Percentiles rank a stretch among this genome's conserved stretches.
Conservation (phyloP, 2,113 vertebrate genomes). For the Apodemus speciosus region DNA sequence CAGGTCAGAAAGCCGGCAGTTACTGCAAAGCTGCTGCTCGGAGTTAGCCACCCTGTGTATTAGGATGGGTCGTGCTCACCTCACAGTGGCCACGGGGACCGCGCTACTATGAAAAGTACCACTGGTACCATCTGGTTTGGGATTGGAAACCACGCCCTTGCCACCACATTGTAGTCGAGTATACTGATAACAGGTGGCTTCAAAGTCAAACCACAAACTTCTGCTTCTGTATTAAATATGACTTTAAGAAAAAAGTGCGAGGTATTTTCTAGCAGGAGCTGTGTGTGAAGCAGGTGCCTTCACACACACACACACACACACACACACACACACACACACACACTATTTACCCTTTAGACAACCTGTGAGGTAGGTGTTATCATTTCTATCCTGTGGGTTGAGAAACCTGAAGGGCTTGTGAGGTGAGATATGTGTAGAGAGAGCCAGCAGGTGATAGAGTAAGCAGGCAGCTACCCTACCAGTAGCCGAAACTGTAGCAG, state of each 20-base stretch:
- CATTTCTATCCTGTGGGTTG: neutral
- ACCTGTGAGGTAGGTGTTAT: neutral
- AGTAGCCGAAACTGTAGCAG: neutral
- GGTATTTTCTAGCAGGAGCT: neutral
- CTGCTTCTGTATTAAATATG: neutral
- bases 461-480: neutral
- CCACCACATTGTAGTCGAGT: neutral
- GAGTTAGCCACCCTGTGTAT: neutral
- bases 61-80: neutral
- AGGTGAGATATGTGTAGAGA: neutral
- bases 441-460: neutral
- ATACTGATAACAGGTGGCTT: neutral
- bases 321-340: accelerated
- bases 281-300: neutral
- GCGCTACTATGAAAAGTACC: neutral
- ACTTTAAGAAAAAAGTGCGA: neutral
- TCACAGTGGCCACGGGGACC: neutral
- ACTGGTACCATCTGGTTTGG: neutral
- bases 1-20: neutral
- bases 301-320: accelerated
- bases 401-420: constrained; percentile 9
- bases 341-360: neutral
- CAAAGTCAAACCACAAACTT: neutral
- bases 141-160: neutral
- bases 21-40: neutral